A percentile compares a stretch with the other conserved stretches of the same genome.
These are phyloP conservation scores for Aproaerema taeniolella DNA, from an alignment of 2,888 invertebrate species.

Conservation along the genomic window DNA sequence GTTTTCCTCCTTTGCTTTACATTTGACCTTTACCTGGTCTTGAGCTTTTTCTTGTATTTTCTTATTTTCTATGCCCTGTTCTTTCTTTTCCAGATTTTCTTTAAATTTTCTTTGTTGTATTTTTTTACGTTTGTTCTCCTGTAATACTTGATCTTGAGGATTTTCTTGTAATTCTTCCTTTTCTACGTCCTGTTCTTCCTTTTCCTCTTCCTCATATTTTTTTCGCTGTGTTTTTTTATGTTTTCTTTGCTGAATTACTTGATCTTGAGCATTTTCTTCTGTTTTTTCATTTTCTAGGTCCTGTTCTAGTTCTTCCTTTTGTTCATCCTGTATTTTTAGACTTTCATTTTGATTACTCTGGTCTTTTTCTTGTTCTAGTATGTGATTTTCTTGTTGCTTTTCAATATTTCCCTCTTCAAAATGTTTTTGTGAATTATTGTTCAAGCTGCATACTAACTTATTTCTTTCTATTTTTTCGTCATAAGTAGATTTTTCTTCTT, in stretches of 20 bases:
- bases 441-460: background rate
- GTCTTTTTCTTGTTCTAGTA: too few species aligned
- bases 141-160: too few species aligned
- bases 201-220: background rate
- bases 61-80: background rate
- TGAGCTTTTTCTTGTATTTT: too few species aligned
- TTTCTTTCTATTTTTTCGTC: background rate
- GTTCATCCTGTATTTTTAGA: background rate
- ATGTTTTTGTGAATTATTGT: background rate
- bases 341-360: background rate
- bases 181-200: background rate
- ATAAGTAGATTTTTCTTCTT: constrained; percentile 1
- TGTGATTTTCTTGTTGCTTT: background rate
- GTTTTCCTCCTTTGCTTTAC: too few species aligned
- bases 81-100: background rate
- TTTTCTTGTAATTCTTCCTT: background rate
- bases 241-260: background rate
- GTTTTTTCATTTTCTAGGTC: background rate
- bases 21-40: too few species aligned
- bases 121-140: background rate
- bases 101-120: background rate
- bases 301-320: background rate
- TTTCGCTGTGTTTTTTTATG: background rate
- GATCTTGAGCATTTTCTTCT: background rate
- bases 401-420: background rate